These are phyloP conservation scores for Folsomia manolachei DNA, from an alignment of 2,888 invertebrate genomes.

Conservation along the genomic window DNA sequence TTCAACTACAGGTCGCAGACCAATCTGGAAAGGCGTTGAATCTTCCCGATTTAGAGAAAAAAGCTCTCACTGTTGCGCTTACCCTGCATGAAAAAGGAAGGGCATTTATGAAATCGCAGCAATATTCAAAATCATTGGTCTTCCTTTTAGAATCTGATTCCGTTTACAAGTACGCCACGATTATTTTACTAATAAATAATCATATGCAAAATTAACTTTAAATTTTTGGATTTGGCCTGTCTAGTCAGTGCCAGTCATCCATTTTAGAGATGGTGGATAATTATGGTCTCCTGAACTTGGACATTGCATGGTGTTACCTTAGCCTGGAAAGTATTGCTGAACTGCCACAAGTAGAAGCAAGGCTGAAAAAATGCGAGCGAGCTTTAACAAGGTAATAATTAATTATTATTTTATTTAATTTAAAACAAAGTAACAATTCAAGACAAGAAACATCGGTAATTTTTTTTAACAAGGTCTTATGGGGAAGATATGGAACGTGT, in stretches of 20 bases:
- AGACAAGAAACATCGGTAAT: conserved; percentile 68
- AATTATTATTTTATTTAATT: too few relatives aligned
- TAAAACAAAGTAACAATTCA: too few relatives aligned
- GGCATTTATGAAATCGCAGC: conserved; percentile 63
- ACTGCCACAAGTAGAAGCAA: conserved; percentile 69
- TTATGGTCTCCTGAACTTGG: conserved; percentile 76
- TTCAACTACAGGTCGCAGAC: conserved; percentile 59
- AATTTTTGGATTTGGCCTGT: conserved; percentile 22
- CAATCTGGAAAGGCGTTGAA: conserved; percentile 72
- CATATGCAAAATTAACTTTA: conserved; percentile 6
- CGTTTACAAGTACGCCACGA: conserved; percentile 67
- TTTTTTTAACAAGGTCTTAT: conserved; percentile 65
- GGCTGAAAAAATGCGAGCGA: conserved; percentile 67
- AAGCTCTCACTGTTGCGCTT: conserved; percentile 71
- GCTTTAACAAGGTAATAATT: too few relatives aligned
- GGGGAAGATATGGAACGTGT: conserved; percentile 65
- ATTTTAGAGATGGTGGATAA: conserved; percentile 73
- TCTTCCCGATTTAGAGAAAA: conserved; percentile 67
- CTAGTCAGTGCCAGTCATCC: conserved; percentile 65
- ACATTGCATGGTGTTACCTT: conserved; percentile 86
- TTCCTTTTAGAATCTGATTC: conserved; percentile 75
- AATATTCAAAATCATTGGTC: conserved; percentile 69
- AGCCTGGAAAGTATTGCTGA: conserved; percentile 69
- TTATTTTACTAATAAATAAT: conserved; percentile 35
- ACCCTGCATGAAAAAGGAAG: conserved; percentile 77